phyloP scores from a whole-genome alignment of 2,888 invertebrate species.

The Minunthozetes semirufus region DNA sequence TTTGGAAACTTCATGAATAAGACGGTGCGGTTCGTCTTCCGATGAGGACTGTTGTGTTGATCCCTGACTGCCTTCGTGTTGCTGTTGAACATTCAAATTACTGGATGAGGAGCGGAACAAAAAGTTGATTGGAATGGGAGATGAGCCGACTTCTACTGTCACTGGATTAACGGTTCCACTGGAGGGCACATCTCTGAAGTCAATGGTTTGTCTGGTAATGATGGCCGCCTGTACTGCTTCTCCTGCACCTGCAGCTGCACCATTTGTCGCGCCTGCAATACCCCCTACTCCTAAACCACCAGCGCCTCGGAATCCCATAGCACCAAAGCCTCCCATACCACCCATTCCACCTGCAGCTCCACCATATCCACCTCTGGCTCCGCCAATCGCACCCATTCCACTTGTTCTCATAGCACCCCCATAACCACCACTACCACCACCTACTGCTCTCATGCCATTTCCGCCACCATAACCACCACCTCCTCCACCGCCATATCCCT shows the following conservation, averaged over 20 bases:
- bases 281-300: neutral
- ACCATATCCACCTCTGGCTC: too few relatives aligned
- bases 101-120: slow-evolving; percentile 25
- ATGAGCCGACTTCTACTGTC: slow-evolving; percentile 29
- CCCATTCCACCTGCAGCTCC: neutral
- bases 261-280: neutral
- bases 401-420: too few relatives aligned
- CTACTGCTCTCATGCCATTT: neutral
- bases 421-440: neutral
- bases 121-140: slow-evolving; percentile 12
- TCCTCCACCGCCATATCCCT: slow-evolving; percentile 8
- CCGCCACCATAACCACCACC: slow-evolving; percentile 6
- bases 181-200: slow-evolving; percentile 30
- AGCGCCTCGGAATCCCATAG: neutral
- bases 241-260: neutral
- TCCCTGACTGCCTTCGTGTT: neutral
- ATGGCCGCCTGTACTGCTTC: slow-evolving; percentile 24
- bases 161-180: slow-evolving; percentile 5
- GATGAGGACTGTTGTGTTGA: slow-evolving; percentile 4
- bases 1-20: slow-evolving; percentile 17
- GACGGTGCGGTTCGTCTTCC: slow-evolving; percentile 29
- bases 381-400: too few relatives aligned
- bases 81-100: slow-evolving; percentile 2
- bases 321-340: neutral
- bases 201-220: slow-evolving; percentile 14